phyloP scores from a whole-genome alignment of 2,888 invertebrate genomes.

The Tillus elongatus region DNA sequence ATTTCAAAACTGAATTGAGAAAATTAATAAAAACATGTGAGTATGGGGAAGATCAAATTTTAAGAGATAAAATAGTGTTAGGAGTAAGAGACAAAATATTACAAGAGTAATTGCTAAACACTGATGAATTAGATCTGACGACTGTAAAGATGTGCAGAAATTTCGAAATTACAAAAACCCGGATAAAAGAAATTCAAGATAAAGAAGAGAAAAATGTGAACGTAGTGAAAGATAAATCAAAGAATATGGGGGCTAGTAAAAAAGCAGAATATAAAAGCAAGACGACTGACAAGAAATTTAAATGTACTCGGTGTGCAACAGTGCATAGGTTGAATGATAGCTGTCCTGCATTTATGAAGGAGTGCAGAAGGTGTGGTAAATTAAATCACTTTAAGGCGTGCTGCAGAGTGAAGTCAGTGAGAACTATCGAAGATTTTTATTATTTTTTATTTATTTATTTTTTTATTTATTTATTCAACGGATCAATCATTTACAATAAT shows the following conservation, averaged over 20 bases:
- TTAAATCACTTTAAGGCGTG: slow-evolving; percentile 4
- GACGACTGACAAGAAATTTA: slow-evolving; percentile 1
- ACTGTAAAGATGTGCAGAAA: slow-evolving; percentile 7
- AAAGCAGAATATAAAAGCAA: slow-evolving; percentile 1
- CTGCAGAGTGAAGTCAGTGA: slow-evolving; percentile 7
- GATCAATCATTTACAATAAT: too few species aligned
- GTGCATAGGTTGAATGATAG: background rate
- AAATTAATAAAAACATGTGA: slow-evolving; percentile 19
- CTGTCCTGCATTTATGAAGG: slow-evolving; percentile 6
- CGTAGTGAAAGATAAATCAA: slow-evolving; percentile 1
- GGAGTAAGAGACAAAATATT: slow-evolving; percentile 17
- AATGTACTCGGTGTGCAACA: background rate
- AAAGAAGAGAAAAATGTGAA: background rate
- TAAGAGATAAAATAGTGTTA: slow-evolving; percentile 17
- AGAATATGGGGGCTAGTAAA: too few species aligned
- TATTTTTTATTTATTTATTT: too few species aligned
- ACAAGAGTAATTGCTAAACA: slow-evolving; percentile 18
- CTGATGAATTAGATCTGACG: slow-evolving; percentile 5
- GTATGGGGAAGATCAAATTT: slow-evolving; percentile 17
- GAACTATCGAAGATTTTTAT: slow-evolving; percentile 1
- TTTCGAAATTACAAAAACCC: slow-evolving; percentile 6
- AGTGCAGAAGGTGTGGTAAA: slow-evolving; percentile 2
- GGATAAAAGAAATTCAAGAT: slow-evolving; percentile 9
- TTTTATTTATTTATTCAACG: too few species aligned
- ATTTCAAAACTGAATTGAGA: slow-evolving; percentile 19